phyloP scores from a whole-genome alignment of 2,113 vertebrate species.

The Chionodraco myersi region DNA sequence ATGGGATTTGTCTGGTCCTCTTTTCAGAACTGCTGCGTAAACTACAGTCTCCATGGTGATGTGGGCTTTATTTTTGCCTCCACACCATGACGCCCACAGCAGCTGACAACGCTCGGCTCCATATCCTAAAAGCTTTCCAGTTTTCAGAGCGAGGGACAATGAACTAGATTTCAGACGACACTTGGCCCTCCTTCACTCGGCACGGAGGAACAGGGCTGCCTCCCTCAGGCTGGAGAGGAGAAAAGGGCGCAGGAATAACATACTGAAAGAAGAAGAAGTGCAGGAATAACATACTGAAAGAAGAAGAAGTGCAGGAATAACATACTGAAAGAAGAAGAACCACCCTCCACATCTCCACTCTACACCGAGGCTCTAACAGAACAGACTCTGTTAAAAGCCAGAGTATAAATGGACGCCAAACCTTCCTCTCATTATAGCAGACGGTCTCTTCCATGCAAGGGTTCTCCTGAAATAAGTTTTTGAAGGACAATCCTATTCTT shows the following conservation, averaged over 20 bases:
- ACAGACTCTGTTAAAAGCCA: slow-evolving; percentile 54
- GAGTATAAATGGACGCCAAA: slow-evolving; percentile 24
- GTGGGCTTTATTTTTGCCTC: slow-evolving; percentile 45
- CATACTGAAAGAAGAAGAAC: slow-evolving; percentile 58
- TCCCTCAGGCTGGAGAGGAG: slow-evolving; percentile 62
- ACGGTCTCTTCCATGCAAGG: background rate
- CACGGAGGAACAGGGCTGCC: slow-evolving; percentile 51
- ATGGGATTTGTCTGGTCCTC: slow-evolving; percentile 44
- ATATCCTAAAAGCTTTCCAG: slow-evolving; percentile 57
- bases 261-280: slow-evolving; percentile 53
- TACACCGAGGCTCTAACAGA: slow-evolving; percentile 61
- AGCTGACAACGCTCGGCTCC: slow-evolving; percentile 46
- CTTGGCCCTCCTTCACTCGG: slow-evolving; percentile 76
- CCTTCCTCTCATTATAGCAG: slow-evolving; percentile 24
- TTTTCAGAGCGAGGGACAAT: slow-evolving; percentile 66
- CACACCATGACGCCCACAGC: slow-evolving; percentile 47
- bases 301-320: slow-evolving; percentile 63
- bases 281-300: slow-evolving; percentile 75
- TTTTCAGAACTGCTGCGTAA: slow-evolving; percentile 49
- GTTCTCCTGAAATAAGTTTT: slow-evolving; percentile 9
- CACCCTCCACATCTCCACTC: slow-evolving; percentile 54
- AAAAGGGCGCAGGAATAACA: slow-evolving; percentile 71
- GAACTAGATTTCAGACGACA: slow-evolving; percentile 72
- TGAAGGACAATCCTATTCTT: slow-evolving; percentile 20
- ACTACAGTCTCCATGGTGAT: slow-evolving; percentile 65